Evolutionary conservation across 1,140 invertebrate species (phyloP).

Genomic region (Dendroctonus ponderosae): DNA sequence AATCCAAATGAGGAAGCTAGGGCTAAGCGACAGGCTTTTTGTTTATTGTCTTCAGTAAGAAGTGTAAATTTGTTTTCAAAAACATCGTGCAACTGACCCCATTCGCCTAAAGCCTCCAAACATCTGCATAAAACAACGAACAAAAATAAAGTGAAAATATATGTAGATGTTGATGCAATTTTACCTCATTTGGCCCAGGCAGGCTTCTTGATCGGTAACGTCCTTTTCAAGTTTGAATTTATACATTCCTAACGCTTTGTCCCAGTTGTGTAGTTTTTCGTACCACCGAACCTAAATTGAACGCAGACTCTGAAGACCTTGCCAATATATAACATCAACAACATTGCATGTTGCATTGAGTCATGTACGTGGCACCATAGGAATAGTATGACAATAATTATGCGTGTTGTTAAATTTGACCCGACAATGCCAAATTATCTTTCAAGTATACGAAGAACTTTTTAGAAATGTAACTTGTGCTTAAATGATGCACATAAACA

Average conservation of each 20-base stretch:
- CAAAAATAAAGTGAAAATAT: not conserved
- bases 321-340: not conserved
- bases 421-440: too few relatives aligned
- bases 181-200: slow-evolving; percentile 93
- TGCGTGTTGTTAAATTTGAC: too few relatives aligned
- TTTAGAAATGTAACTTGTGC: not conserved
- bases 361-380: not conserved
- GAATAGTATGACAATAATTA: too few relatives aligned
- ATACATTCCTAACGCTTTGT: slow-evolving; percentile 90
- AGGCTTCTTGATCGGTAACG: slow-evolving; percentile 71
- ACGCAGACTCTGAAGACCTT: too few relatives aligned
- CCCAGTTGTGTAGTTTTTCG: slow-evolving; percentile 98
- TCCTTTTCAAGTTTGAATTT: slow-evolving; percentile 61
- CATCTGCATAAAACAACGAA: slow-evolving; percentile 38
- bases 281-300: slow-evolving; percentile 81
- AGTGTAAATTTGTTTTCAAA: slow-evolving; percentile 74
- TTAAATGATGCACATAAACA: too few relatives aligned
- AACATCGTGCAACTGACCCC: slow-evolving; percentile 82
- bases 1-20: slow-evolving; percentile 94
- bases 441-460: too few relatives aligned
- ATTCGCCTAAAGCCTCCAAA: slow-evolving; percentile 94
- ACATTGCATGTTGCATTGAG: not conserved
- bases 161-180: slow-evolving; percentile 27
- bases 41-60: slow-evolving; percentile 67
- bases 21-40: slow-evolving; percentile 87